Evolutionary conservation across 2,113 vertebrate species (phyloP).

Genomic region (Sphaerodactylus townsendi): DNA sequence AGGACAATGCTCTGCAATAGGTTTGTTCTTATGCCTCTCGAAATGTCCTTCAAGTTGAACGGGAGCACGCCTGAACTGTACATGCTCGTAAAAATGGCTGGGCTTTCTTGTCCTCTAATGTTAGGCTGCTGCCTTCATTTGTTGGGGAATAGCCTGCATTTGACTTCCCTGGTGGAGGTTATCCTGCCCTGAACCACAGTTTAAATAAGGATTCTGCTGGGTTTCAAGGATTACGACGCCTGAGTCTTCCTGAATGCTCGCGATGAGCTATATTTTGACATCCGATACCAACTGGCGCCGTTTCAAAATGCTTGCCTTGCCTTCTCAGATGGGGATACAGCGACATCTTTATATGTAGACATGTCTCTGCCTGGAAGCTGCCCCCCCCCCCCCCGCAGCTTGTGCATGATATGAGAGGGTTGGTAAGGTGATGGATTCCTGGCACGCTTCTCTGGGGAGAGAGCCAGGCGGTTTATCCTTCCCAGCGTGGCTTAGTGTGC

Average conservation of each 20-base stretch:
- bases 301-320: background rate
- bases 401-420: background rate
- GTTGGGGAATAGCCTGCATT: rapidly evolving
- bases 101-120: background rate
- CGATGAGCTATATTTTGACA: background rate
- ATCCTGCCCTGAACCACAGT: background rate
- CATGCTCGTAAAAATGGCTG: background rate
- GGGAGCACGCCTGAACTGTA: background rate
- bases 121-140: background rate
- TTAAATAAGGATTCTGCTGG: background rate
- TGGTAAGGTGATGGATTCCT: background rate
- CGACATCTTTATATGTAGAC: background rate
- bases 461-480: background rate
- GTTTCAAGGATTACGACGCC: background rate
- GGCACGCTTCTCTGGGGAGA: background rate
- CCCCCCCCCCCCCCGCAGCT: too few species aligned
- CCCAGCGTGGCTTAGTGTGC: background rate
- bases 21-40: too few species aligned
- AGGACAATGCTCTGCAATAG: too few species aligned
- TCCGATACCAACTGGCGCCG: background rate
- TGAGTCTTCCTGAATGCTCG: background rate
- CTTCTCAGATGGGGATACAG: background rate
- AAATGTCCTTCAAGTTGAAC: background rate
- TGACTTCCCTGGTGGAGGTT: too few species aligned
- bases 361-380: background rate